Evolutionary conservation across 2,888 invertebrate genomes (phyloP), one percentile per base, ranked within the genome.

Genomic region (Magallana nippona): DNA sequence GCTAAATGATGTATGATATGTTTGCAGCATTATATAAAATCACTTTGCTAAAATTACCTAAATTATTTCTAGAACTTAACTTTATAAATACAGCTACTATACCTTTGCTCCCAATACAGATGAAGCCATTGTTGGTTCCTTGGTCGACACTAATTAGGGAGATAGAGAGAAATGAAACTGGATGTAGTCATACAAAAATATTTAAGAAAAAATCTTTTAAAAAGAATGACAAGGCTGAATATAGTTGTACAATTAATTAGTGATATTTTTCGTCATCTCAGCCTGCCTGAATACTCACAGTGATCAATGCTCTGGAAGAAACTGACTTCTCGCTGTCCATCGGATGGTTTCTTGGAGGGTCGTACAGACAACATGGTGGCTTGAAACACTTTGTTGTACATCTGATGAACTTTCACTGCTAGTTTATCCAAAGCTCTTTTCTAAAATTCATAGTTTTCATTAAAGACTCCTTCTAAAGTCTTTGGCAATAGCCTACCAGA

Each of bases 341-440:
- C 86, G 8, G 77, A 82, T n/a, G 85, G 77, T 17, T 63, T 62
- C 27, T 71, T 83, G 17, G 87, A 77, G 0, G 89, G 88, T 56
- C 90, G 85, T 13, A 93, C 93, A 78, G 93, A 93, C 82, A 92
- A 86, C 90, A 93, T 90, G 58, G 93, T 90, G 10, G 93, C 93
- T 80, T 91, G 90, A 77, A 90, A 91, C n/a, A 93, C 89, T 85
- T 92, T 93, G 63, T 91, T 90, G 86, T 91, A 92, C 91, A 93
- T 91, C 10, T 86, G 88, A 85, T 93, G 90, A 3, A 93, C 88
- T 55, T 90, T 87, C 22, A 84, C 58, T 3, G 92, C 91, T 77
- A 93, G 85, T 81, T 91, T 92, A 86, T 93, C 92, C 78, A 93
- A 85, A 15, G 93, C 93, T 57, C 90, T 86, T 89, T 92, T 90